Percentiles rank a stretch among this genome's conserved stretches.
These are phyloP conservation scores for Picus viridis DNA, from an alignment of 2,797 vertebrate genomes.

Conservation along the genomic window DNA sequence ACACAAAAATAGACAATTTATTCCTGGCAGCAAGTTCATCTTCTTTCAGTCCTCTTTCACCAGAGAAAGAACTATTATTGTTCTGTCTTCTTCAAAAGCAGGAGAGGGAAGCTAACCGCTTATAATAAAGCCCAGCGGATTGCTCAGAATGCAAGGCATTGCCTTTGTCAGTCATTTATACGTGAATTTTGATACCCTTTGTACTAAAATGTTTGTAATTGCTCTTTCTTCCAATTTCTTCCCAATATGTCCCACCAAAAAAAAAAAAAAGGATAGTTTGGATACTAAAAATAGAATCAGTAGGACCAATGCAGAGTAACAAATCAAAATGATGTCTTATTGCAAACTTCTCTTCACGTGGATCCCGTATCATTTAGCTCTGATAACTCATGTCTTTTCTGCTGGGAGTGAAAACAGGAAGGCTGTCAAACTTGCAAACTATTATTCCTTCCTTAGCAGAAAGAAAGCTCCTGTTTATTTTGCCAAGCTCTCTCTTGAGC, in stretches of 20 bases:
- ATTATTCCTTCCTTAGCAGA: constrained; percentile 37
- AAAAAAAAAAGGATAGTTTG: background rate
- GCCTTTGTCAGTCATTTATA: constrained; percentile 26
- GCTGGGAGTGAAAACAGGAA: background rate
- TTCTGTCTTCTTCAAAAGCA: constrained; percentile 46
- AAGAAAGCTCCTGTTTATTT: constrained; percentile 57
- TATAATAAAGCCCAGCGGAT: background rate
- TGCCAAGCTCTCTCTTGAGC: constrained; percentile 51
- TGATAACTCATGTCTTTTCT: background rate
- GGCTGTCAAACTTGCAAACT: constrained; percentile 25
- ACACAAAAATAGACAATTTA: constrained; percentile 58
- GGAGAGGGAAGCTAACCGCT: constrained; percentile 21
- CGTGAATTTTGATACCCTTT: constrained; percentile 6
- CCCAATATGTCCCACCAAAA: background rate
- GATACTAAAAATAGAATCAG: background rate
- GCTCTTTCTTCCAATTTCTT: background rate
- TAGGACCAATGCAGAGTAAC: background rate
- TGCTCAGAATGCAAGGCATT: background rate
- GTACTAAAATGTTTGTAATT: background rate
- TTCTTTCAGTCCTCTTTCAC: constrained; percentile 45
- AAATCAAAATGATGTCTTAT: background rate
- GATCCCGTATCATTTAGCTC: background rate
- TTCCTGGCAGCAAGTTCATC: constrained; percentile 54
- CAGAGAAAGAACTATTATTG: constrained; percentile 32
- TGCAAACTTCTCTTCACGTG: background rate